Evolutionary conservation across 2,797 vertebrate genomes (phyloP).

Genomic region (Ctenochaetus hawaiiensis): DNA sequence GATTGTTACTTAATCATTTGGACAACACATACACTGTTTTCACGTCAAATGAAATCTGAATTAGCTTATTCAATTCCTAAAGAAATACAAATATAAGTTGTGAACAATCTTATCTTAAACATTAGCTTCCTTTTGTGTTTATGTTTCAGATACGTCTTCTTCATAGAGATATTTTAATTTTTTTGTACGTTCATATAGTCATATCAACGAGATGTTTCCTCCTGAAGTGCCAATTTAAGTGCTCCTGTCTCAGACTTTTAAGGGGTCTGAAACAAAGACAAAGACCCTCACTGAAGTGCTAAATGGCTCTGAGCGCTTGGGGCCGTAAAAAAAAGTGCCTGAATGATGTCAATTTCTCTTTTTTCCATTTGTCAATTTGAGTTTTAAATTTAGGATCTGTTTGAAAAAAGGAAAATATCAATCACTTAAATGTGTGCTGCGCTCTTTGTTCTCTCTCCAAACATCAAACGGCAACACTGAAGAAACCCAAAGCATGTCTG

Average conservation of each 20-base stretch:
- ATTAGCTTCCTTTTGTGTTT: slow-evolving; percentile 61
- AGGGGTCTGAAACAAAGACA: slow-evolving; percentile 61
- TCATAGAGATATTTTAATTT: slow-evolving; percentile 34
- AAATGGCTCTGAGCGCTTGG: slow-evolving; percentile 62
- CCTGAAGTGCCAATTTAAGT: slow-evolving; percentile 82
- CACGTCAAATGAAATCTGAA: slow-evolving; percentile 69
- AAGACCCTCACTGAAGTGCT: slow-evolving; percentile 80
- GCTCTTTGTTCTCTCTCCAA: slow-evolving; percentile 33
- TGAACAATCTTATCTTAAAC: slow-evolving; percentile 62
- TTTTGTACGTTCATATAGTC: slow-evolving; percentile 27
- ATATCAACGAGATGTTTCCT: slow-evolving; percentile 42
- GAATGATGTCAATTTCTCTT: slow-evolving; percentile 30
- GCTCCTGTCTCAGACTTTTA: slow-evolving; percentile 75
- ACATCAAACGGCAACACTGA: slow-evolving; percentile 63
- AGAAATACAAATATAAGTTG: slow-evolving; percentile 66
- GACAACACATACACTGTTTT: slow-evolving; percentile 69
- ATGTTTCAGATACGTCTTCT: slow-evolving; percentile 46
- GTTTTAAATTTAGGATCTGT: slow-evolving; percentile 28
- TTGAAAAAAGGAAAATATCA: background rate
- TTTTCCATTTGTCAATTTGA: slow-evolving; percentile 12
- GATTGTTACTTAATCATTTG: slow-evolving; percentile 74
- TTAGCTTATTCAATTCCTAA: slow-evolving; percentile 82
- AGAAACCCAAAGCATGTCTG: slow-evolving; percentile 50
- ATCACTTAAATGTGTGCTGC: slow-evolving; percentile 7
- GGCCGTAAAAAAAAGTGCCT: slow-evolving; percentile 69